Percentiles rank a stretch among this genome's conserved stretches.
Conservation (phyloP, 2,797 vertebrate genomes). For the Rhinella marina region DNA sequence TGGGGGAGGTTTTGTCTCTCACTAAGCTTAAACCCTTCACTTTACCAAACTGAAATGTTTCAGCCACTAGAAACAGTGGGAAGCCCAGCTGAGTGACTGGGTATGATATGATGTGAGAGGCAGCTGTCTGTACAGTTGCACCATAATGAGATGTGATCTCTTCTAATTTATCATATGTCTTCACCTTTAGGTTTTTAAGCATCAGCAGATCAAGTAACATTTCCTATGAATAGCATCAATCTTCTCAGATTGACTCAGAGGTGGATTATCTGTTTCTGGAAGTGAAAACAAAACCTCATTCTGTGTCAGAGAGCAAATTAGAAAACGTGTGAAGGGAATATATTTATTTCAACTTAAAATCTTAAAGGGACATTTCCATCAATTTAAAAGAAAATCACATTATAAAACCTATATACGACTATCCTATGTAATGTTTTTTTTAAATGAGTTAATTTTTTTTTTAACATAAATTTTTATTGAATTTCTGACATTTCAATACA, state of each 20-base stretch:
- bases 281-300: neutral
- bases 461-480: no score
- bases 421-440: no score
- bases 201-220: neutral
- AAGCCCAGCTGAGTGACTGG: neutral
- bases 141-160: neutral
- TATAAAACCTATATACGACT: no score
- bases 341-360: neutral
- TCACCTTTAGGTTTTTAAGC: neutral
- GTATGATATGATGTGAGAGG: neutral
- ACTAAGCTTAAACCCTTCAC: neutral
- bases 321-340: neutral
- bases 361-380: neutral
- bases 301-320: neutral
- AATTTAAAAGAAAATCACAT: no score
- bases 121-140: conserved; percentile 10
- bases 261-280: neutral
- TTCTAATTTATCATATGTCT: conserved; percentile 11
- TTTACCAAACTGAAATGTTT: neutral
- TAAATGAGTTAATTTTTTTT: no score
- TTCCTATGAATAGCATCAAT: conserved; percentile 13
- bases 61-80: neutral
- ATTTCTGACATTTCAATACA: no score
- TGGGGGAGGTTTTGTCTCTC: neutral
- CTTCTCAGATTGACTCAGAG: neutral